Evolutionary conservation across 2,113 vertebrate species (phyloP), one percentile per base, ranked within the genome.

Genomic region (Lepisosteus oculatus): DNA sequence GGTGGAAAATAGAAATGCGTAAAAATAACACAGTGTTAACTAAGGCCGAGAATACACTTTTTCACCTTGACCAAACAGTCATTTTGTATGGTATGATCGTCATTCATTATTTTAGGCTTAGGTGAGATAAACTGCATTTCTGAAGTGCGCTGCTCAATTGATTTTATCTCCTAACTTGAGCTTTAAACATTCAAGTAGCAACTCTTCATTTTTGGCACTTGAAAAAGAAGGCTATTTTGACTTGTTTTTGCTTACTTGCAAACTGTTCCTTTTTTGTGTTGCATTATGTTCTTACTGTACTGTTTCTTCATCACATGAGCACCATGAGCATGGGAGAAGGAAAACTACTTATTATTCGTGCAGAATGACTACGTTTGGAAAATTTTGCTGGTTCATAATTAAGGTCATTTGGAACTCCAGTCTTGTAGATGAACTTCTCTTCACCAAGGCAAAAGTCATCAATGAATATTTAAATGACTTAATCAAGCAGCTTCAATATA

Each of bases 401-500:
- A 69, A 43, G 51, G 8, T 6, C 15, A 41, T 47, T 44, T 41
- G 61, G 65, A 70, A 64, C 42, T 67, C 64, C 47, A 55, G 43
- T 41, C 56, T 71, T 51, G 9, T 8, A 64, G 43, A 67, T 70
- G 59, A 66, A 51, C 42, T 63, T 44, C 45, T 42, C 9, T 54
- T 57, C 29, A 64, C 62, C 41, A 72, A 67, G 54, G 47, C 61
- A 45, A 29, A 69, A 66, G 56, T 61, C 42, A n/a, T 67, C 73
- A 69, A 62, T 62, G 55, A 70, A 55, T 66, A 62, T 74, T 56
- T 71, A 64, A 70, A 42, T 14, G 64, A 77, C 74, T 65, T 44
- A 71, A 80, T 67, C 69, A 75, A 76, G 73, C 72, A 81, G 78
- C 62, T 75, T 80, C 71, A 83, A 81, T 83, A 86, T 82, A 86